phyloP scores from a whole-genome alignment of 2,888 invertebrate genomes.

The Drosophila cyrtoloma region DNA sequence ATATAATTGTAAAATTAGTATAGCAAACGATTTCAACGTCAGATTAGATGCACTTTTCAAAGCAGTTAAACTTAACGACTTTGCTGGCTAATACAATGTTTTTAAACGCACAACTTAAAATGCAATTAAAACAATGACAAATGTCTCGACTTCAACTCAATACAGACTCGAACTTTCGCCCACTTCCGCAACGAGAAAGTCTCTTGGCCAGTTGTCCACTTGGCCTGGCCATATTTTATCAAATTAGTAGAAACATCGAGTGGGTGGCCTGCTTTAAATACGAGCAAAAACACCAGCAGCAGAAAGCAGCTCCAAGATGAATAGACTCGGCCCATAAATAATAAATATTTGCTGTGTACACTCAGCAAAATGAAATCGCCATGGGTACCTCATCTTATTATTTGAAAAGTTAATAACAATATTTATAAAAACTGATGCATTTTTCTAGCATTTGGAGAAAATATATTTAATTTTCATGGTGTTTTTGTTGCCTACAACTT shows the following conservation, averaged over 20 bases:
- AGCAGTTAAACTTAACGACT: constrained; percentile 14
- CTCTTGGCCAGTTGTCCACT: constrained; percentile 30
- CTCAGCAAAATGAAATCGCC: background rate
- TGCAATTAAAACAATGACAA: constrained; percentile 64
- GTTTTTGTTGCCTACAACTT: too few relatives aligned
- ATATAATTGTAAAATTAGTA: constrained; percentile 3
- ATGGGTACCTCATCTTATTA: background rate
- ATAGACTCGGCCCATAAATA: constrained; percentile 57
- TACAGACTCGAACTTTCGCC: constrained; percentile 61
- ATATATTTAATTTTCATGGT: too few relatives aligned
- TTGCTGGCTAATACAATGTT: constrained; percentile 14
- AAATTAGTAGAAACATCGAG: constrained; percentile 51
- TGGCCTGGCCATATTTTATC: constrained; percentile 58
- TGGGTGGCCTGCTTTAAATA: constrained; percentile 51
- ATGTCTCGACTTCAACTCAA: background rate
- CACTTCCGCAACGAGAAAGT: constrained; percentile 47
- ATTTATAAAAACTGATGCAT: background rate
- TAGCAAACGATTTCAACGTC: background rate
- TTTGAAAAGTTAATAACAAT: background rate
- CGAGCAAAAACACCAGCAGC: background rate
- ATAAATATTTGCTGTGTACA: constrained; percentile 27
- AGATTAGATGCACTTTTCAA: constrained; percentile 7
- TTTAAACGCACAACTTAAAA: constrained; percentile 32
- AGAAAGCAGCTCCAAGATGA: constrained; percentile 41
- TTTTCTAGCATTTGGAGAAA: background rate